A percentile compares a stretch with the other conserved stretches of the same genome.
These are phyloP conservation scores for Ostrea edulis DNA, from an alignment of 1,140 invertebrate species.

Conservation along the genomic window DNA sequence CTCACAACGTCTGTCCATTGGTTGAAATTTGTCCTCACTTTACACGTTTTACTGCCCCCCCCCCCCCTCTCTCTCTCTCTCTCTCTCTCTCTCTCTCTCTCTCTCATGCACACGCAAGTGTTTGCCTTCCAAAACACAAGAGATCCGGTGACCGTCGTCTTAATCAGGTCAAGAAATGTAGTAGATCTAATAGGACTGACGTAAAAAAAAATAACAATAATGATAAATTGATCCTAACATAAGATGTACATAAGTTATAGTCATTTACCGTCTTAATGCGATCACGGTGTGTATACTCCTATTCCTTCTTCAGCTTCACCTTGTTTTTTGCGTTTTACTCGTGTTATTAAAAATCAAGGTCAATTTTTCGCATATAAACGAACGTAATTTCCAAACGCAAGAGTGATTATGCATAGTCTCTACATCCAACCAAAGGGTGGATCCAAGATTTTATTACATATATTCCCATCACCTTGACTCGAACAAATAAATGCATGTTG, in stretches of 20 bases:
- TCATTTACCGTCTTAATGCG: not conserved
- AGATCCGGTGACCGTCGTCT: not conserved
- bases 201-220: not conserved
- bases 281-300: not conserved
- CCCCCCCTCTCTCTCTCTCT: no score
- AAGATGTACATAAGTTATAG: not conserved
- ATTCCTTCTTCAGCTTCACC: no score
- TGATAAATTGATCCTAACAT: not conserved
- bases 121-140: not conserved
- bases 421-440: not conserved
- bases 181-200: not conserved
- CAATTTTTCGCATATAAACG: not conserved
- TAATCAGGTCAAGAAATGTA: no score
- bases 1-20: no score
- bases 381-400: not conserved
- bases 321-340: not conserved
- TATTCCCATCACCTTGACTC: no score
- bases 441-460: no score
- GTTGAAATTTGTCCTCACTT: no score
- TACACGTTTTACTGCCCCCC: no score
- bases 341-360: not conserved
- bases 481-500: no score
- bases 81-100: no score
- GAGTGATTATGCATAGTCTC: not conserved
- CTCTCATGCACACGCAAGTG: no score